These are phyloP conservation scores for Phenganax subtilis DNA, from an alignment of 92 coral and sea anemone genomes.

Conservation along the genomic window DNA sequence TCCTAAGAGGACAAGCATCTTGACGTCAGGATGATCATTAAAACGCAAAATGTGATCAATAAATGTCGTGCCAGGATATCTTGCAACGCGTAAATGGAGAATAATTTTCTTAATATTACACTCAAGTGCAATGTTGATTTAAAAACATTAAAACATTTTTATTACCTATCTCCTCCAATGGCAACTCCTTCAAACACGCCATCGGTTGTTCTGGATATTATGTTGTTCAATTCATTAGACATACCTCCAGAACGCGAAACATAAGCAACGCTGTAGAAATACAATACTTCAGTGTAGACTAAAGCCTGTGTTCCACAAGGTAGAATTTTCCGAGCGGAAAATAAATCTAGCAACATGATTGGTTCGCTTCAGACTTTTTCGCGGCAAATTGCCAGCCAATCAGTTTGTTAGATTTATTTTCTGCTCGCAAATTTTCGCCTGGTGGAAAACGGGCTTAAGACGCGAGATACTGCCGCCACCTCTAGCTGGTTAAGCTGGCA, in stretches of 20 bases:
- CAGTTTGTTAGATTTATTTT: too few species aligned
- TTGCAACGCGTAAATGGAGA: conserved; percentile 9
- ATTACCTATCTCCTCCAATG: conserved; percentile 92
- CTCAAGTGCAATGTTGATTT: not conserved
- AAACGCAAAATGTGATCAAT: conserved; percentile 79
- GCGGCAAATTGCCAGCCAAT: too few species aligned
- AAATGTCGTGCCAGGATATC: conserved; percentile 95
- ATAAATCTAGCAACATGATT: too few species aligned
- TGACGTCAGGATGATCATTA: conserved; percentile 85
- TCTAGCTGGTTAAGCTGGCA: not conserved
- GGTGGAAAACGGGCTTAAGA: too few species aligned
- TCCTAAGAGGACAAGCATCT: conserved; percentile 88
- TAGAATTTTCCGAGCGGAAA: too few species aligned
- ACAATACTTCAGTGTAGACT: not conserved
- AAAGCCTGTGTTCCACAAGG: too few species aligned
- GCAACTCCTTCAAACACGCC: conserved; percentile 98
- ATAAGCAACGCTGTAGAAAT: conserved; percentile 71
- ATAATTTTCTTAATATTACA: not conserved
- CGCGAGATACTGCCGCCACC: not conserved
- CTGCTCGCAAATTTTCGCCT: too few species aligned
- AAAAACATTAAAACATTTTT: not conserved
- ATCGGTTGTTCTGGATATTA: conserved; percentile 88
- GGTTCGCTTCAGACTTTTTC: too few species aligned
- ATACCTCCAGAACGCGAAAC: conserved; percentile 99
- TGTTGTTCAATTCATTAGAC: conserved; percentile 97